Conservation (phyloP, 30 jellyfish, hydroid and myxozoan genomes). For the Mastigias papua region DNA sequence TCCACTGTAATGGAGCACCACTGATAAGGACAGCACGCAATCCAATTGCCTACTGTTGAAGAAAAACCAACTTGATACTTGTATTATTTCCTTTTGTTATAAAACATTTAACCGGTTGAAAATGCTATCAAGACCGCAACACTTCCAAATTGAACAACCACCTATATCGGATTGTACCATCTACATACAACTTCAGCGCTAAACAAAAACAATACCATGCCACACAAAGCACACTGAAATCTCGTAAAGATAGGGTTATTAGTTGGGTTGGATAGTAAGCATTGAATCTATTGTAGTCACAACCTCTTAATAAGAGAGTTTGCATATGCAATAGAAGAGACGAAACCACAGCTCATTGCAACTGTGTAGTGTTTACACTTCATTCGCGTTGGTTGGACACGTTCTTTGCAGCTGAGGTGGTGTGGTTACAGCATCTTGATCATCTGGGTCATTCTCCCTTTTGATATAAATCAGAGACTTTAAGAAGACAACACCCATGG, state of each 20-base stretch:
- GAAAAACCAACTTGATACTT: too few species aligned
- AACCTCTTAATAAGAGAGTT: not conserved
- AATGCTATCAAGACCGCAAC: not conserved
- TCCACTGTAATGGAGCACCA: too few species aligned
- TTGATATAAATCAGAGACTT: not conserved
- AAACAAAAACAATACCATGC: not conserved
- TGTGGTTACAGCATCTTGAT: not conserved
- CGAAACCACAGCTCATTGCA: slow-evolving; percentile 7
- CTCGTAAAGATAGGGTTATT: not conserved
- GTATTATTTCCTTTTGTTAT: too few species aligned
- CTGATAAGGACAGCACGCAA: too few species aligned
- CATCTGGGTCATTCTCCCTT: not conserved
- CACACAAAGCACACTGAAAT: not conserved
- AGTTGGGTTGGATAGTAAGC: not conserved
- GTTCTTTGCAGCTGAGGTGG: slow-evolving; percentile 5
- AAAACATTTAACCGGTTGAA: too few species aligned
- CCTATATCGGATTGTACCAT: not conserved
- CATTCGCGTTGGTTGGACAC: slow-evolving; percentile 1
- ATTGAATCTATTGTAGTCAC: not conserved
- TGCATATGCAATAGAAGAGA: not conserved
- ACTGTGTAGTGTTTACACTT: slow-evolving; percentile 17
- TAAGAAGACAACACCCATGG: not conserved
- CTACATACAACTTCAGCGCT: not conserved
- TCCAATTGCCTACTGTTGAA: too few species aligned
- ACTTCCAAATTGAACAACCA: not conserved